phyloP scores from a whole-genome alignment of 2,888 invertebrate genomes.

The Parnassius glacialis region DNA sequence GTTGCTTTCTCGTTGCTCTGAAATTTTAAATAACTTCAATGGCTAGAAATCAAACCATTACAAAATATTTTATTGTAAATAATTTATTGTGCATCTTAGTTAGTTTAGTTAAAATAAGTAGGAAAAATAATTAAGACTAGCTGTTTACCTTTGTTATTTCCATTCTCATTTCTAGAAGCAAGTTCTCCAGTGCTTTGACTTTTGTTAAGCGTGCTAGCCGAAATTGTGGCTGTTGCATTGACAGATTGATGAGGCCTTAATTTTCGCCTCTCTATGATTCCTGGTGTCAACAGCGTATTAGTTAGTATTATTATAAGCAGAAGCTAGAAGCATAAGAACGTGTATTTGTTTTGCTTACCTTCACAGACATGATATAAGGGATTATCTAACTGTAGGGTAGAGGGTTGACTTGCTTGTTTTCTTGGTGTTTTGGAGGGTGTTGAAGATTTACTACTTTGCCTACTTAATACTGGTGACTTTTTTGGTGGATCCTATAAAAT shows the following conservation, averaged over 20 bases:
- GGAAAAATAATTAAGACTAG: background rate
- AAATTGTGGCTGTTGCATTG: constrained; percentile 46
- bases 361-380: constrained; percentile 91
- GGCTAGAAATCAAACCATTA: no score
- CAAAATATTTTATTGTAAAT: background rate
- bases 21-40: background rate
- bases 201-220: constrained; percentile 70
- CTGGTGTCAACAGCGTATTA: constrained; percentile 52
- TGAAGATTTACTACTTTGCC: constrained; percentile 71
- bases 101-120: background rate
- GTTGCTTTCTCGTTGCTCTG: constrained; percentile 68
- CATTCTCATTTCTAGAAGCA: constrained; percentile 71
- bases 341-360: constrained; percentile 62
- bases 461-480: constrained; percentile 67
- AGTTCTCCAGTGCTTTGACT: constrained; percentile 81
- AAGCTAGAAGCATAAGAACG: constrained; percentile 46
- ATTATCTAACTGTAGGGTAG: constrained; percentile 82
- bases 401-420: constrained; percentile 56
- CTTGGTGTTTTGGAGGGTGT: constrained; percentile 68
- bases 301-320: constrained; percentile 47
- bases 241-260: constrained; percentile 67
- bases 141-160: constrained; percentile 51
- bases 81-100: background rate
- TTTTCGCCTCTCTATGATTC: constrained; percentile 74
- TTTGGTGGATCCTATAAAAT: constrained; percentile 66